These are phyloP conservation scores for Australoheros facetus DNA, from an alignment of 2,797 vertebrate species.

Conservation along the genomic window DNA sequence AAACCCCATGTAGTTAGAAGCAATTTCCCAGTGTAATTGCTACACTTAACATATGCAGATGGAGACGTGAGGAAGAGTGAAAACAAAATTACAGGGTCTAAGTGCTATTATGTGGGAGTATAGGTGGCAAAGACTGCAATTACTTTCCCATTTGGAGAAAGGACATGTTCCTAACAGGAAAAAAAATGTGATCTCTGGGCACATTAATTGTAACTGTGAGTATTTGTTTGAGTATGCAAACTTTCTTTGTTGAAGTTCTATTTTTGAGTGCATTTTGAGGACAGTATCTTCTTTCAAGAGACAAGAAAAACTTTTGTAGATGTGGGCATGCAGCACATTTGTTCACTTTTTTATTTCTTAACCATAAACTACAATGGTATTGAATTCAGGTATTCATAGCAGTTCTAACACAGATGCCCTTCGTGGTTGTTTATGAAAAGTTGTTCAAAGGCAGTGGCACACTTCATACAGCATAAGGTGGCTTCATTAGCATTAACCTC, in stretches of 20 bases:
- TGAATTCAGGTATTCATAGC: neutral
- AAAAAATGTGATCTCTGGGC: slow-evolving; percentile 77
- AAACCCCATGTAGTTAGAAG: slow-evolving; percentile 76
- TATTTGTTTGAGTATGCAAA: slow-evolving; percentile 64
- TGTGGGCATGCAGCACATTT: neutral
- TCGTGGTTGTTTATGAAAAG: neutral
- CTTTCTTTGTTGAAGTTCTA: slow-evolving; percentile 57
- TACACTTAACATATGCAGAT: slow-evolving; percentile 85
- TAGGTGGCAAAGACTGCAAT: slow-evolving; percentile 83
- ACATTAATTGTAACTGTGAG: slow-evolving; percentile 78
- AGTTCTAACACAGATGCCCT: neutral
- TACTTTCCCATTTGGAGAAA: slow-evolving; percentile 82
- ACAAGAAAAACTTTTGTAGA: slow-evolving; percentile 12
- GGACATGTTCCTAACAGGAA: slow-evolving; percentile 74
- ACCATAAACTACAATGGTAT: neutral
- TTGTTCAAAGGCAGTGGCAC: neutral
- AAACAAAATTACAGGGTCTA: slow-evolving; percentile 83
- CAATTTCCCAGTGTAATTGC: slow-evolving; percentile 83
- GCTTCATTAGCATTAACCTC: neutral
- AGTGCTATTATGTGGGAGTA: slow-evolving; percentile 84
- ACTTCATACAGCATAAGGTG: neutral
- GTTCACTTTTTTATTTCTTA: neutral
- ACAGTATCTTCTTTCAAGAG: neutral
- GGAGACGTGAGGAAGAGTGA: slow-evolving; percentile 80
- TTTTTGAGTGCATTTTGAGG: slow-evolving; percentile 8